Percentiles rank a stretch among this genome's conserved stretches.
Conservation (phyloP, 2,113 vertebrate genomes). For the Daphoenositta chrysoptera region DNA sequence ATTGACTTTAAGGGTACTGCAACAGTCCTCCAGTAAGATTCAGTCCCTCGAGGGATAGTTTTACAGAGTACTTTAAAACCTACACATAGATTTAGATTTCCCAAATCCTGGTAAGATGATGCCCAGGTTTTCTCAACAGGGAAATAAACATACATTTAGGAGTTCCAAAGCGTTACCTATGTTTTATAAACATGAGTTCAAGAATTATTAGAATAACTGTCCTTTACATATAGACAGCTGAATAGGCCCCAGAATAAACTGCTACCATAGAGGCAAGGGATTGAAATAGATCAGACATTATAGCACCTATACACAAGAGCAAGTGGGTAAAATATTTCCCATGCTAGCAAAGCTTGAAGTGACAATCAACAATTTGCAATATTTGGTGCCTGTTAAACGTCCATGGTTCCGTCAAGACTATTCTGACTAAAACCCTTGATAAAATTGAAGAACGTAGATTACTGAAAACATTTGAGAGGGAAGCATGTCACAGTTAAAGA, state of each 20-base stretch:
- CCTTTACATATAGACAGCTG: neutral
- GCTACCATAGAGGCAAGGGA: neutral
- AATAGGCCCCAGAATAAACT: neutral
- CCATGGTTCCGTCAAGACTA: neutral
- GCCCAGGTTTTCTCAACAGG: neutral
- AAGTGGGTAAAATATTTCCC: neutral
- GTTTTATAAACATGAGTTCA: neutral
- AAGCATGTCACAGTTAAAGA: neutral
- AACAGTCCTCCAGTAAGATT: neutral
- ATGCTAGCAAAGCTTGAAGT: neutral
- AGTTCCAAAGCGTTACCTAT: neutral
- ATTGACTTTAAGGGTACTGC: neutral
- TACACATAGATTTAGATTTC: neutral
- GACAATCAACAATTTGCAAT: neutral
- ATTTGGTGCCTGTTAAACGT: neutral
- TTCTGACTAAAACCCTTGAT: neutral
- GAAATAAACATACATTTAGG: neutral
- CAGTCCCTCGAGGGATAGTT: neutral
- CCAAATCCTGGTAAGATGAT: neutral
- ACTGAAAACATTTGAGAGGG: neutral
- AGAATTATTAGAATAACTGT: neutral
- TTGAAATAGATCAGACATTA: neutral
- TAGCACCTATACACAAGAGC: neutral
- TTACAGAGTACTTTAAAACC: neutral
- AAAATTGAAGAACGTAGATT: neutral